These are phyloP conservation scores for Picathartes gymnocephalus DNA, from an alignment of 2,113 vertebrate genomes.

Conservation along the genomic window DNA sequence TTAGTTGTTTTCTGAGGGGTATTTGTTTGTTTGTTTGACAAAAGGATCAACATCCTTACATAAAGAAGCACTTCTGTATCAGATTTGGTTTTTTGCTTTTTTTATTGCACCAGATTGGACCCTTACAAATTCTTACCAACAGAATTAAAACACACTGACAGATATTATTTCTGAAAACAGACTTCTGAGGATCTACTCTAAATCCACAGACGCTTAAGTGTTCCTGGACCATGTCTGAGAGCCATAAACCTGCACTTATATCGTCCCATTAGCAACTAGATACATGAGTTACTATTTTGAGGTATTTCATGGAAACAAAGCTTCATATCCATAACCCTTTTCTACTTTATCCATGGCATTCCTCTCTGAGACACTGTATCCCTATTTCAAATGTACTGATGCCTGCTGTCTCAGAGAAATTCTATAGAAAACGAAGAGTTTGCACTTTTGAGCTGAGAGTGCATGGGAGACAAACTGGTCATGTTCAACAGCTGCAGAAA, in stretches of 20 bases:
- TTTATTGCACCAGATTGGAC: not conserved
- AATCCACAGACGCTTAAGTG: not conserved
- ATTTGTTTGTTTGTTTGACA: not conserved
- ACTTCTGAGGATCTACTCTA: not conserved
- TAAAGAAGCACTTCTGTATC: not conserved
- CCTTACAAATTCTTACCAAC: not conserved
- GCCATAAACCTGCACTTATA: not conserved
- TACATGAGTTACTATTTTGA: not conserved
- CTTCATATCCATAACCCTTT: not conserved
- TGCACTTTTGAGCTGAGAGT: not conserved
- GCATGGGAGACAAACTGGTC: not conserved
- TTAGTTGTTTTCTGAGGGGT: not conserved
- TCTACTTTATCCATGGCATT: not conserved
- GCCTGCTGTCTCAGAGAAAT: not conserved
- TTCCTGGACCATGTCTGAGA: not conserved
- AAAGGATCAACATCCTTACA: not conserved
- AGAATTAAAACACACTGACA: not conserved
- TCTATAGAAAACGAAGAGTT: not conserved
- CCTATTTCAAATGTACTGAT: not conserved
- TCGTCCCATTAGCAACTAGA: not conserved
- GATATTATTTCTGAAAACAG: not conserved
- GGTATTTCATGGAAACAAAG: not conserved
- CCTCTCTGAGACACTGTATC: not conserved
- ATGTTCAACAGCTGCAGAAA: conserved; percentile 15
- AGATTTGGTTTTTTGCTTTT: not conserved